phyloP scores from a whole-genome alignment of 2,113 vertebrate genomes.

The Hemibagrus wyckioides region DNA sequence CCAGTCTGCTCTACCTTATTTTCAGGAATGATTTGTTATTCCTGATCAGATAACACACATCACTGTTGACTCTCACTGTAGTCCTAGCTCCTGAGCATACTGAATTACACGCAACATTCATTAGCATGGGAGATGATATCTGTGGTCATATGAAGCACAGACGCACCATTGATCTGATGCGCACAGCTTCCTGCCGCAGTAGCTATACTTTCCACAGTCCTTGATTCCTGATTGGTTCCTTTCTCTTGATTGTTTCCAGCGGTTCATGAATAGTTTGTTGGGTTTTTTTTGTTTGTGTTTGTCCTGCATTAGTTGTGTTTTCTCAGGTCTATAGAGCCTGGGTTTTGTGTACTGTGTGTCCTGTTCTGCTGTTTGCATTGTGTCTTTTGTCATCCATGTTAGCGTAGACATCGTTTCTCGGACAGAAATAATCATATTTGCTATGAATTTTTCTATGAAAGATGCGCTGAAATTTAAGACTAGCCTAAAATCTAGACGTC shows the following conservation, averaged over 20 bases:
- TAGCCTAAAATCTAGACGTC: background rate
- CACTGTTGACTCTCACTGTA: background rate
- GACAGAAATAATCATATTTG: background rate
- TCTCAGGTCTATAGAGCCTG: background rate
- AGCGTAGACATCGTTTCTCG: background rate
- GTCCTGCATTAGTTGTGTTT: background rate
- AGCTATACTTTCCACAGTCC: background rate
- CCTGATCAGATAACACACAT: background rate
- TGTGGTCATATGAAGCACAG: background rate
- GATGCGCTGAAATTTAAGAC: background rate
- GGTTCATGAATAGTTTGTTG: background rate
- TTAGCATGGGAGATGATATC: background rate
- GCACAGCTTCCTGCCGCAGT: background rate
- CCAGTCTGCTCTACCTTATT: background rate
- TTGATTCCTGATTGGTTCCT: background rate
- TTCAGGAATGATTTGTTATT: background rate
- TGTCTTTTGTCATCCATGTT: background rate
- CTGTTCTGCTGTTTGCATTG: background rate
- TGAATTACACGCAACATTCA: background rate
- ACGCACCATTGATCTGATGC: background rate
- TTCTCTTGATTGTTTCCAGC: background rate
- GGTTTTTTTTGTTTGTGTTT: background rate
- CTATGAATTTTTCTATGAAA: background rate
- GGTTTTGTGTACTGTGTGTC: background rate
- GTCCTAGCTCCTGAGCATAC: background rate